Base-by-base conservation (phyloP, 2,888 invertebrate genomes). In the Nipponacmea schrenckii region DNA sequence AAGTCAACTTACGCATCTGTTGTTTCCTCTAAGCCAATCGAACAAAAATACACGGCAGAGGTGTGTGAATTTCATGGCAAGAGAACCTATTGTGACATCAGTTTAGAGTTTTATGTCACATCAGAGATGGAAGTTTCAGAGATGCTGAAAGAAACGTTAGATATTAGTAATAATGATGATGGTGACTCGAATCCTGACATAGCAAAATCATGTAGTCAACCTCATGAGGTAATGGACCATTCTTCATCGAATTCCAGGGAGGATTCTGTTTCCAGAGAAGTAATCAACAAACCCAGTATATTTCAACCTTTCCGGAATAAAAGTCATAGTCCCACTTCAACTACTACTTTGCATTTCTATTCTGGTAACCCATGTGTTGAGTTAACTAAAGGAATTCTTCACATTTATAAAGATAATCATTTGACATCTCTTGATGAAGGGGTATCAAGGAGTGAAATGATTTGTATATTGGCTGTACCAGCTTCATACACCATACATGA, bases 321-420 rank as follows among this genome's bases (percentile, higher is more conserved):
- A 68, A 83, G 83, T 66, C 83, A 84, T 75, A 85, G 84, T 66
- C 83, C 84, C 4, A 79, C 81, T 20, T 70, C 77, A 0, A 77
- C 76, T 8, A 80, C 84, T n/a, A 78, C 88, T 7, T 86, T 90
- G 17, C 86, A 87, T 50, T 98, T 97, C 90, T 95, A 95, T 82
- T 96, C 95, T 81, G 99, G 99, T 4, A 99, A 99, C 91, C 98
- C 98, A 0, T 93, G 94, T 83, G 96, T 98, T 0, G 98, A 99
- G 90, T 94, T 96, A 48, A 97, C 97, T 0, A 96, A 96, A 89
- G 99, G 99, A 56, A 94, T 99, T 65, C 91, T 99, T 72, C 99
- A 99, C 91, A 91, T 99, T 26, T 98, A 96, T 89, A 98, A 98
- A 89, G 97, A 98, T 89, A 96, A 95, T 90, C 93, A 94, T 85